Percentiles rank a stretch among this genome's conserved stretches.
Evolutionary conservation across 1,140 invertebrate species (phyloP).

Genomic region (Choristoneura fumiferana): DNA sequence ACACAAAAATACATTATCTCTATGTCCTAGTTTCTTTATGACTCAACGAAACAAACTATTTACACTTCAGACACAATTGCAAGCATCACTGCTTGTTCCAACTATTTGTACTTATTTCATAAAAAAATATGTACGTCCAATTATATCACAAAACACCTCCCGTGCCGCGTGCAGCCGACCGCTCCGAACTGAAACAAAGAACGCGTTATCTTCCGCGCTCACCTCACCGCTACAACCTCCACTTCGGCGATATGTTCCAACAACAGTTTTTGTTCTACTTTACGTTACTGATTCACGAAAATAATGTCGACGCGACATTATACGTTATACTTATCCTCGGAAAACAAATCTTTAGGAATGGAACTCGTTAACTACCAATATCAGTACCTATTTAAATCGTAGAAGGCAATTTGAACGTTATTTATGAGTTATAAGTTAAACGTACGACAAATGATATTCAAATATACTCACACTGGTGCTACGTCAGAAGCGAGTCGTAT

Average conservation of each 20-base stretch:
- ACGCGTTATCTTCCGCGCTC: constrained; percentile 1
- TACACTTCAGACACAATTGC: constrained; percentile 51
- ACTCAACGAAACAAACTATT: constrained; percentile 44
- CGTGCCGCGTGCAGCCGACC: constrained; percentile 56
- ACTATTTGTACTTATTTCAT: constrained; percentile 74
- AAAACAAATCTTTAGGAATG: too few relatives aligned
- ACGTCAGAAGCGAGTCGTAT: constrained; percentile 79
- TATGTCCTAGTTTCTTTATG: constrained; percentile 31
- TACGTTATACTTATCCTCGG: too few relatives aligned
- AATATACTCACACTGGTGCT: constrained; percentile 69
- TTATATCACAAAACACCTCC: constrained; percentile 65
- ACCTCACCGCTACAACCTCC: not conserved
- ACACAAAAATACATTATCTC: constrained; percentile 50
- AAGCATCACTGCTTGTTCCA: constrained; percentile 41
- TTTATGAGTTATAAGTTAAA: too few relatives aligned
- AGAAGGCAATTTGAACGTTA: too few relatives aligned
- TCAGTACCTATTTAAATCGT: too few relatives aligned
- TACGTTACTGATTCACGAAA: not conserved
- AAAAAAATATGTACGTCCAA: constrained; percentile 74
- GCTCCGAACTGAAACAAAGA: constrained; percentile 55
- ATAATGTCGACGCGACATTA: too few relatives aligned
- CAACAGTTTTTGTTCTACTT: not conserved
- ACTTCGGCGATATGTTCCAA: not conserved
- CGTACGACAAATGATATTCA: constrained; percentile 16
- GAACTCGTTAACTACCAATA: too few relatives aligned